phyloP scores from a whole-genome alignment of 2,113 vertebrate genomes.

The Phalacrocorax brasilianus region DNA sequence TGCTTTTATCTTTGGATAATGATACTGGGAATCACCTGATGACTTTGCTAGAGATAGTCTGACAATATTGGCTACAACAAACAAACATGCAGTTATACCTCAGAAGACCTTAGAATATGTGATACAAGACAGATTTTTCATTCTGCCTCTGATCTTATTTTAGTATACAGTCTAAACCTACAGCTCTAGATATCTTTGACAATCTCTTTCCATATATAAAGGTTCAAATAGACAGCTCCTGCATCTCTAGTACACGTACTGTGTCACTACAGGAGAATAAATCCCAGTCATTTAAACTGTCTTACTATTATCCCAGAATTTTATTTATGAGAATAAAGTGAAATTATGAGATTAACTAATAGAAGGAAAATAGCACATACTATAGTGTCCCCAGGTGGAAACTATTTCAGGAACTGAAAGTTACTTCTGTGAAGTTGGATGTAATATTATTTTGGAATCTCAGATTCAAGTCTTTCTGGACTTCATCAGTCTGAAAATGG shows the following conservation, averaged over 20 bases:
- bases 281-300: not conserved
- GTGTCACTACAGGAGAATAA: not conserved
- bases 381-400: not conserved
- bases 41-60: not conserved
- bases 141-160: not conserved
- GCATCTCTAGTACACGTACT: not conserved
- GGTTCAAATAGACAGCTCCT: not conserved
- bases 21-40: not conserved
- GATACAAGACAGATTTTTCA: not conserved
- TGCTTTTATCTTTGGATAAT: not conserved
- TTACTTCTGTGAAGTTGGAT: not conserved
- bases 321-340: not conserved
- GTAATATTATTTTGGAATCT: not conserved
- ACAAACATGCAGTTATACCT: accelerated
- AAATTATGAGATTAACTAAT: not conserved
- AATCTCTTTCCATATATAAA: not conserved
- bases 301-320: not conserved
- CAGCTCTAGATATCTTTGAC: not conserved
- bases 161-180: not conserved
- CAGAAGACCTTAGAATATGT: not conserved
- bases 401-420: not conserved
- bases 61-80: not conserved
- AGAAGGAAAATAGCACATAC: not conserved
- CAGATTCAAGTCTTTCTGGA: not conserved
- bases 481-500: not conserved